Conservation (phyloP, 2,888 invertebrate genomes). For the Melieria crassipennis region DNA sequence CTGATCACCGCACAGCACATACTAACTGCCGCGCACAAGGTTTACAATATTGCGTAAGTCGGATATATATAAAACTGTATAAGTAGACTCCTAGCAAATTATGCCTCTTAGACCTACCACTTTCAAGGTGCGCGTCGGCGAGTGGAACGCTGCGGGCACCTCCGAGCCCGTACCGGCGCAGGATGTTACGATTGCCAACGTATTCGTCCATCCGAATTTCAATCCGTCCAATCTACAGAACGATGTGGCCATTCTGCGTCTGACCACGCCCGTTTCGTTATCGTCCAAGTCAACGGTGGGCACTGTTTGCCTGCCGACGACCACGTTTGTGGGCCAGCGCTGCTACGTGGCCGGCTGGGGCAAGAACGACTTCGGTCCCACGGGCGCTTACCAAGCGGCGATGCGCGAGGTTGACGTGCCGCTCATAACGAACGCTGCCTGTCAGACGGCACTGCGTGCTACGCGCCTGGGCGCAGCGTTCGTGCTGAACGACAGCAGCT, state of each 20-base stretch:
- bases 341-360: constrained; percentile 87
- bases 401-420: constrained; percentile 81
- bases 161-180: constrained; percentile 74
- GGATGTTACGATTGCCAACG: constrained; percentile 70
- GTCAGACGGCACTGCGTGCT: constrained; percentile 72
- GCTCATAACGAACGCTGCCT: constrained; percentile 72
- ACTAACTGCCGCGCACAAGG: constrained; percentile 79
- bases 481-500: constrained; percentile 73
- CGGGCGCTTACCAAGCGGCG: constrained; percentile 69
- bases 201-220: constrained; percentile 74
- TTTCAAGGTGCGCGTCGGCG: constrained; percentile 78
- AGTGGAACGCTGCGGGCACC: constrained; percentile 77
- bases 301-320: constrained; percentile 70
- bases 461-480: constrained; percentile 75
- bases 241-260: constrained; percentile 81
- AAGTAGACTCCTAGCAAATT: background rate
- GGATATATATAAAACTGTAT: background rate
- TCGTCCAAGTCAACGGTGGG: constrained; percentile 70
- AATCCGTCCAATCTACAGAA: constrained; percentile 78
- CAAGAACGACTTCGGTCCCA: constrained; percentile 74
- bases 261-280: constrained; percentile 71
- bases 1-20: constrained; percentile 75
- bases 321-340: constrained; percentile 68
- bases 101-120: constrained; percentile 49
- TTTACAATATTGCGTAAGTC: constrained; percentile 71